Percentiles rank a stretch among this genome's conserved stretches.
phyloP scores from a whole-genome alignment of 2,888 invertebrate genomes.

The Diarsia mendica region DNA sequence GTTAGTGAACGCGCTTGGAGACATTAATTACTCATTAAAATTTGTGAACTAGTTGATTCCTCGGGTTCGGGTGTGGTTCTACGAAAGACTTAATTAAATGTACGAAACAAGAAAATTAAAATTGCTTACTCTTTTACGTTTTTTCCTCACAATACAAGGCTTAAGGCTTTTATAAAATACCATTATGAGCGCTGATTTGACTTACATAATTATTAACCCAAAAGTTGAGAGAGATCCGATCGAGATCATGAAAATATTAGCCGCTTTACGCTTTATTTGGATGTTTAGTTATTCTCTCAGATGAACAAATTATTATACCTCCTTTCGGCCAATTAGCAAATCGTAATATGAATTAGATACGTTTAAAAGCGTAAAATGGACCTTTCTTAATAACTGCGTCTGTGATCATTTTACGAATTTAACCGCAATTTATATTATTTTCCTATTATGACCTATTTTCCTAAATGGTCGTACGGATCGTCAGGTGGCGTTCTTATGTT shows the following conservation, averaged over 20 bases:
- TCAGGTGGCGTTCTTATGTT: neutral
- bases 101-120: neutral
- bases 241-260: neutral
- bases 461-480: neutral
- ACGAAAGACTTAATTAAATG: neutral
- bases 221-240: too few species aligned
- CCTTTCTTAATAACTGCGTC: too few species aligned
- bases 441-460: too few species aligned
- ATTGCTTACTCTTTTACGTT: neutral
- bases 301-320: neutral
- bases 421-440: too few species aligned
- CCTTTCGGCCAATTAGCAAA: neutral
- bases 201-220: too few species aligned
- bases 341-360: too few species aligned
- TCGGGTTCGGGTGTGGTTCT: conserved; percentile 32
- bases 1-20: conserved; percentile 63
- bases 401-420: too few species aligned
- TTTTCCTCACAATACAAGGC: neutral
- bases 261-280: neutral
- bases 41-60: conserved; percentile 67
- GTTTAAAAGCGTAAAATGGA: too few species aligned
- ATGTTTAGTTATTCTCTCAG: neutral
- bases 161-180: neutral
- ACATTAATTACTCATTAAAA: conserved; percentile 84
- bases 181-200: neutral